Conservation (phyloP, 2,797 vertebrate species). For the Cyprinella venusta region DNA sequence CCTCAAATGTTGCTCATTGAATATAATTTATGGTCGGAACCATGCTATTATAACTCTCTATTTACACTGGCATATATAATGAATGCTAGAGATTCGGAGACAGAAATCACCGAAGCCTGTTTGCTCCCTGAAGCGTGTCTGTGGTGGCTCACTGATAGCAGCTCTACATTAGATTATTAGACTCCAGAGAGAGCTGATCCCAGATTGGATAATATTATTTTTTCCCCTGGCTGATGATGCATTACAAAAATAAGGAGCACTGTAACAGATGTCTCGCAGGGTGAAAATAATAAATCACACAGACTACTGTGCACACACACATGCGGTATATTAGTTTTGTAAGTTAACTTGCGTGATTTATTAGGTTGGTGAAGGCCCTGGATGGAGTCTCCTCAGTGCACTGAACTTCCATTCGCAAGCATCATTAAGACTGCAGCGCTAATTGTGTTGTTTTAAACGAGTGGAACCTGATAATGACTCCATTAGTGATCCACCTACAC, state of each 20-base stretch:
- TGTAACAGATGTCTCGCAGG: constrained; percentile 79
- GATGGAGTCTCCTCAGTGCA: constrained; percentile 53
- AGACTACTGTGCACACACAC: constrained; percentile 21
- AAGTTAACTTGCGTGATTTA: constrained; percentile 69
- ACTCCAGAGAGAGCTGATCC: constrained; percentile 79
- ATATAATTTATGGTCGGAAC: neutral
- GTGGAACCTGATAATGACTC: constrained; percentile 81
- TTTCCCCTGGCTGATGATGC: constrained; percentile 77
- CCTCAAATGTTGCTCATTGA: neutral
- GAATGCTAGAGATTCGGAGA: constrained; percentile 40
- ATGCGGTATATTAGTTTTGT: constrained; percentile 54
- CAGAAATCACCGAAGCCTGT: constrained; percentile 53
- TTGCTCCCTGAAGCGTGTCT: constrained; percentile 70
- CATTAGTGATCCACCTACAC: constrained; percentile 75
- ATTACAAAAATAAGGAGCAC: constrained; percentile 82
- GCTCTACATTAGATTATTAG: constrained; percentile 80
- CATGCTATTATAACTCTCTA: neutral
- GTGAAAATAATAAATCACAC: constrained; percentile 79
- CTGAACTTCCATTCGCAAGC: constrained; percentile 77
- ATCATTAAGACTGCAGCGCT: constrained; percentile 73
- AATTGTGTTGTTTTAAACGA: constrained; percentile 81
- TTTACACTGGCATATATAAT: constrained; percentile 35
- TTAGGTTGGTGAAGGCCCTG: constrained; percentile 66
- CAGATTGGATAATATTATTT: constrained; percentile 81
- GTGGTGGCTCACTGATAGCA: constrained; percentile 76